Conservation (phyloP, 2,888 invertebrate genomes). For the Drosophila anceps region DNA sequence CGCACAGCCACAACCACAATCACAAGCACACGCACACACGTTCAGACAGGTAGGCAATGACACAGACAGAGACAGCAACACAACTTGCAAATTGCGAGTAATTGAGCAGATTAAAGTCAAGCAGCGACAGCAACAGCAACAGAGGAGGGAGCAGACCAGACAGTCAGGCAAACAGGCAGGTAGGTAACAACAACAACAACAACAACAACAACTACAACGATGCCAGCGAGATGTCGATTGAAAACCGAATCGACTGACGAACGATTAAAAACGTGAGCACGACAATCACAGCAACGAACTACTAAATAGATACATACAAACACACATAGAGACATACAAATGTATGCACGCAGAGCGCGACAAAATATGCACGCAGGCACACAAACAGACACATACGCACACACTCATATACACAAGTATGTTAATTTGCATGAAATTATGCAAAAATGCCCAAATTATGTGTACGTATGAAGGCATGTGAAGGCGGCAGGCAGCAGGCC, state of each 20-base stretch:
- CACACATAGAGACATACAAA: neutral
- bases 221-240: conserved; percentile 61
- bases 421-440: conserved; percentile 78
- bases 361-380: conserved; percentile 26
- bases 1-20: too few relatives aligned
- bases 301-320: conserved; percentile 44
- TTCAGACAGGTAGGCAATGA: conserved; percentile 34
- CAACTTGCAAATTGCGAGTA: conserved; percentile 82
- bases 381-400: neutral
- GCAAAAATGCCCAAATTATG: conserved; percentile 68
- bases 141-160: conserved; percentile 35
- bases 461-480: conserved; percentile 18
- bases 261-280: conserved; percentile 77
- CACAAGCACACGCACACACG: conserved; percentile 10
- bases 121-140: conserved; percentile 54
- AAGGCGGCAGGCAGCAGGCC: conserved; percentile 16
- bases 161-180: conserved; percentile 39
- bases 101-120: conserved; percentile 82
- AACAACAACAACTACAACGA: conserved; percentile 34
- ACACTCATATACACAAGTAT: conserved; percentile 22
- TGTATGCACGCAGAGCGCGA: conserved; percentile 21
- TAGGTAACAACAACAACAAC: conserved; percentile 26
- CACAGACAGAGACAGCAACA: conserved; percentile 47
- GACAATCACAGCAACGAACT: conserved; percentile 64
- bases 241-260: conserved; percentile 70